These are phyloP conservation scores for Bilobella aurantiaca DNA, from an alignment of 1,140 invertebrate genomes.

Conservation along the genomic window DNA sequence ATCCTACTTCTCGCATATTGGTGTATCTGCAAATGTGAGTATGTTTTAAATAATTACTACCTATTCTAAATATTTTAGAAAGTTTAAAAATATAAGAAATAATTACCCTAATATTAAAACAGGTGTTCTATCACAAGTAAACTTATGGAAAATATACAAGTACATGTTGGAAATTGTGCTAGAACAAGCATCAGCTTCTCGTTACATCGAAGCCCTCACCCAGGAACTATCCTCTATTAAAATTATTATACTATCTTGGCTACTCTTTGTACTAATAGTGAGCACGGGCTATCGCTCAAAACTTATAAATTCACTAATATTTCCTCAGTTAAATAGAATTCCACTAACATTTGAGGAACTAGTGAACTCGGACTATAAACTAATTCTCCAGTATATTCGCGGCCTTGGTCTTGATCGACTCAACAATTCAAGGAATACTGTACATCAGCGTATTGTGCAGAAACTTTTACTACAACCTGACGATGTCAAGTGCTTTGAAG, in stretches of 20 bases:
- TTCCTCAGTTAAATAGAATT: conserved; percentile 8
- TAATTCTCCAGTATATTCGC: conserved; percentile 13
- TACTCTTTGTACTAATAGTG: conserved; percentile 20
- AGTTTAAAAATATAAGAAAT: no score
- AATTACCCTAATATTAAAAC: no score
- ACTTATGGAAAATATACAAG: no score
- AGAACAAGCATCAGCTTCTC: no score
- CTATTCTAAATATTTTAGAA: no score
- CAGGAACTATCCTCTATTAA: background rate
- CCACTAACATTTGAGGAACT: conserved; percentile 27
- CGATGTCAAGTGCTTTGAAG: background rate
- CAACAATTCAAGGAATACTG: background rate
- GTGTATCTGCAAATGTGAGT: no score
- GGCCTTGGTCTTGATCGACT: background rate
- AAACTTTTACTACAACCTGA: background rate
- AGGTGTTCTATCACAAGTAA: no score
- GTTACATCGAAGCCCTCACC: no score
- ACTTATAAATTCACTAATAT: conserved; percentile 17
- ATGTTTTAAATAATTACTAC: no score
- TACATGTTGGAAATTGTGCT: no score
- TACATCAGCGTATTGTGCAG: background rate
- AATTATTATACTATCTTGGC: conserved; percentile 4
- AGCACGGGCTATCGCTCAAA: conserved; percentile 25
- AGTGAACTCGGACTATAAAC: conserved; percentile 9
- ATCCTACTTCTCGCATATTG: background rate